These are phyloP conservation scores for Palaemon carinicauda DNA, from an alignment of 1,140 invertebrate species.

Conservation along the genomic window DNA sequence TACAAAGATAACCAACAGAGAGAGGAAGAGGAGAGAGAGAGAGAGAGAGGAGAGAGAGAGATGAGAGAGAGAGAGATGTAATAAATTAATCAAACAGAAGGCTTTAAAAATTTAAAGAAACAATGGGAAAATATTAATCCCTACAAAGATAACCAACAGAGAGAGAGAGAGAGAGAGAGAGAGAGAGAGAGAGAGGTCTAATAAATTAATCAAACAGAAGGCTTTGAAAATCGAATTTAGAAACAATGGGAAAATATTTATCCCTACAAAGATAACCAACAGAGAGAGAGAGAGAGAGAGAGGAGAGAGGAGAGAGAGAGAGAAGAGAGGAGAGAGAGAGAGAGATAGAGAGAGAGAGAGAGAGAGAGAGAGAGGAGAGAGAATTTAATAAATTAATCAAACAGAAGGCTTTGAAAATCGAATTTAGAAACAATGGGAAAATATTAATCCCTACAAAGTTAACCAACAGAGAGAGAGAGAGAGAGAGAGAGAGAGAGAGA, in stretches of 20 bases:
- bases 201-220: no score
- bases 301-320: neutral
- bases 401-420: no score
- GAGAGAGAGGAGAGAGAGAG: neutral
- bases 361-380: neutral
- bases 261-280: no score
- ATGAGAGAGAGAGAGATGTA: neutral
- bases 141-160: neutral
- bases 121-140: neutral
- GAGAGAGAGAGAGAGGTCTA: no score
- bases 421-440: neutral
- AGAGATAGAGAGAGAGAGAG: no score
- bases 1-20: no score
- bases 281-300: neutral
- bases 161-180: neutral
- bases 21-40: slow-evolving; percentile 15
- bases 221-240: no score
- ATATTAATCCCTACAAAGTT: neutral
- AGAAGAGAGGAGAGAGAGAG: neutral
- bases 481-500: neutral
- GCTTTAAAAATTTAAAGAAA: neutral
- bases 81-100: neutral
- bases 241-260: no score
- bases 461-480: neutral
- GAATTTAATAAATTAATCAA: no score